Evolutionary conservation across 1,140 invertebrate species (phyloP).

Genomic region (Drosophila guanche): DNA sequence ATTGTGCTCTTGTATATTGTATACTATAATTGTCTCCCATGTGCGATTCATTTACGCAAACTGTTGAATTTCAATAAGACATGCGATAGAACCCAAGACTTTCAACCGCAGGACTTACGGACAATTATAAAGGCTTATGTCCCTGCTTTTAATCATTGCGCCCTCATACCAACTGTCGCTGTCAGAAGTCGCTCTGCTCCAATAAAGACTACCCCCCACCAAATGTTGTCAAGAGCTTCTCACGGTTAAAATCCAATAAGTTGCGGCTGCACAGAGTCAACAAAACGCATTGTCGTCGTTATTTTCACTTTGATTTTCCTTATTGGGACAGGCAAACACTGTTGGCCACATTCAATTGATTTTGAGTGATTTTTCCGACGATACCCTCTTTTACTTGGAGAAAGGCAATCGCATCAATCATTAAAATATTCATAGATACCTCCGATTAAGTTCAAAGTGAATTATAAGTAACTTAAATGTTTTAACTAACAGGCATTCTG

Average conservation of each 20-base stretch:
- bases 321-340: conserved; percentile 28
- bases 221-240: conserved; percentile 58
- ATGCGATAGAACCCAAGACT: conserved; percentile 1
- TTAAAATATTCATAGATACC: no score
- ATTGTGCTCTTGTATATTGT: conserved; percentile 44
- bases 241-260: conserved; percentile 71
- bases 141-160: conserved; percentile 23
- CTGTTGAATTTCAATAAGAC: conserved; percentile 40
- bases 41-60: conserved; percentile 51
- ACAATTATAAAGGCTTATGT: conserved; percentile 47
- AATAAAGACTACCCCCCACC: background rate
- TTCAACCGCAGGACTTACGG: conserved; percentile 1
- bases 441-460: no score
- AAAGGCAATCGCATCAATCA: background rate
- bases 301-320: conserved; percentile 62
- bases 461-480: no score
- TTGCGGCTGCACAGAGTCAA: conserved; percentile 49
- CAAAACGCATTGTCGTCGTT: conserved; percentile 61
- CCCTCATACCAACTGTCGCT: conserved; percentile 20
- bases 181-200: conserved; percentile 14
- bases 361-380: conserved; percentile 57
- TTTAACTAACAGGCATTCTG: no score
- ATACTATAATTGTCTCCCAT: conserved; percentile 64
- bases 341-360: conserved; percentile 74
- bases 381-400: conserved; percentile 16